These are phyloP conservation scores for Drosophila diplacantha DNA, from an alignment of 2,888 invertebrate species.

Conservation along the genomic window DNA sequence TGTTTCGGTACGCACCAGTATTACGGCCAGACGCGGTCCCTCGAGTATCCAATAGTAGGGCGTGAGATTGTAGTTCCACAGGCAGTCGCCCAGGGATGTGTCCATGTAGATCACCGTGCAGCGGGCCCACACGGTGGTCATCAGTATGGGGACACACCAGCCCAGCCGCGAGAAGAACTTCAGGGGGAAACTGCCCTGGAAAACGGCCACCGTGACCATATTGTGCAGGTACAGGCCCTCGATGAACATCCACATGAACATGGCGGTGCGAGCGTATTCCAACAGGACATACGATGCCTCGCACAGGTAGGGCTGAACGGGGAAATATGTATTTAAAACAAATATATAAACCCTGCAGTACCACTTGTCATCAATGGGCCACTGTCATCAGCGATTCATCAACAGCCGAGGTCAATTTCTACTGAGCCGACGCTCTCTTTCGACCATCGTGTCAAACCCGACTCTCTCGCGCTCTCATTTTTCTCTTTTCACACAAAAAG, in stretches of 20 bases:
- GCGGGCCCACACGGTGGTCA: constrained; percentile 84
- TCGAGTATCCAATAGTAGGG: constrained; percentile 93
- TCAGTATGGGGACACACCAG: constrained; percentile 85
- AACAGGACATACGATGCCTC: constrained; percentile 87
- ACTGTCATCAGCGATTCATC: no score
- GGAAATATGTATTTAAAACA: not conserved
- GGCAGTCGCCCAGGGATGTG: constrained; percentile 79
- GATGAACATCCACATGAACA: constrained; percentile 98
- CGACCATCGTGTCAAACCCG: no score
- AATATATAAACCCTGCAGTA: no score
- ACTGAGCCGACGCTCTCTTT: no score
- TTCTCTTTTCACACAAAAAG: no score
- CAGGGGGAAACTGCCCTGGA: constrained; percentile 81
- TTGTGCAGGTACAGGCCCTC: constrained; percentile 94
- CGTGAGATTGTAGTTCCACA: constrained; percentile 91
- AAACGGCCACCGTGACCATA: constrained; percentile 86
- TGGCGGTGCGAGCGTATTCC: constrained; percentile 92
- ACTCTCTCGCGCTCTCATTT: no score
- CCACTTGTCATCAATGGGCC: no score
- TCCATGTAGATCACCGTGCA: constrained; percentile 80
- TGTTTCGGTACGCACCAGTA: constrained; percentile 82
- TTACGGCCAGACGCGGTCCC: constrained; percentile 88
- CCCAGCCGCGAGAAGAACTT: constrained; percentile 83
- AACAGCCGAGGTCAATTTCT: no score
- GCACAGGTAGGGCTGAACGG: constrained; percentile 85